Percentiles rank a stretch among this genome's conserved stretches.
Evolutionary conservation across 1,140 invertebrate genomes (phyloP).

Genomic region (Orius laevigatus): DNA sequence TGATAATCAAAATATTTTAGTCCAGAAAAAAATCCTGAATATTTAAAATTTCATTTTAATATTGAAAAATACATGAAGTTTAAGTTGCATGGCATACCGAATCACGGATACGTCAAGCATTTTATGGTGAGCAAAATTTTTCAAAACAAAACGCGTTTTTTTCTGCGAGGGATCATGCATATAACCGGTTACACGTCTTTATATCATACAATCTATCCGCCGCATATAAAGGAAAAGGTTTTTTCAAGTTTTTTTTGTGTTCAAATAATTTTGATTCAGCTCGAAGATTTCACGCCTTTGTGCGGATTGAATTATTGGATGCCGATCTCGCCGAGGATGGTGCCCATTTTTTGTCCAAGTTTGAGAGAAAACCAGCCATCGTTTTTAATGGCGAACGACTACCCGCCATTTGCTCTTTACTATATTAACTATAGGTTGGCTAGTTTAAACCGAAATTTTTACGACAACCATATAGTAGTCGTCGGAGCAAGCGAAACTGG

Average conservation of each 20-base stretch:
- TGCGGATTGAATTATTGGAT: slow-evolving; percentile 9
- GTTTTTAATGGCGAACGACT: not conserved
- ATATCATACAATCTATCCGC: not conserved
- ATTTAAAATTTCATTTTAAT: slow-evolving; percentile 4
- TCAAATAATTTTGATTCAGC: slow-evolving; percentile 1
- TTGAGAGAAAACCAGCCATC: not conserved
- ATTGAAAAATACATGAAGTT: not conserved
- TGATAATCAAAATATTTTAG: not conserved
- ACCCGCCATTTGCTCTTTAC: slow-evolving; percentile 28
- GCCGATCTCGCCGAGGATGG: slow-evolving; percentile 8
- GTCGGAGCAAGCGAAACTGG: slow-evolving; percentile 54
- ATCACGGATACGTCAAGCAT: slow-evolving; percentile 7
- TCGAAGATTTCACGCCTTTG: slow-evolving; percentile 1
- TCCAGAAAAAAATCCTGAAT: slow-evolving; percentile 7
- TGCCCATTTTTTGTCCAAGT: slow-evolving; percentile 2
- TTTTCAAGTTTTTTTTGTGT: not conserved
- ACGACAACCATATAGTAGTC: slow-evolving; percentile 50
- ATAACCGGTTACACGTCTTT: not conserved
- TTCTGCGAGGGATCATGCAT: not conserved
- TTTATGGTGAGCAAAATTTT: slow-evolving; percentile 1
- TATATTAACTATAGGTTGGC: slow-evolving; percentile 29
- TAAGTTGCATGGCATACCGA: not conserved
- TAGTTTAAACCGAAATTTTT: slow-evolving; percentile 27
- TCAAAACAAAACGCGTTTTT: not conserved
- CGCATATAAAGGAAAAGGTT: not conserved